Conservation (phyloP, 2,113 vertebrate species). For the Heterotilapia buettikoferi region DNA sequence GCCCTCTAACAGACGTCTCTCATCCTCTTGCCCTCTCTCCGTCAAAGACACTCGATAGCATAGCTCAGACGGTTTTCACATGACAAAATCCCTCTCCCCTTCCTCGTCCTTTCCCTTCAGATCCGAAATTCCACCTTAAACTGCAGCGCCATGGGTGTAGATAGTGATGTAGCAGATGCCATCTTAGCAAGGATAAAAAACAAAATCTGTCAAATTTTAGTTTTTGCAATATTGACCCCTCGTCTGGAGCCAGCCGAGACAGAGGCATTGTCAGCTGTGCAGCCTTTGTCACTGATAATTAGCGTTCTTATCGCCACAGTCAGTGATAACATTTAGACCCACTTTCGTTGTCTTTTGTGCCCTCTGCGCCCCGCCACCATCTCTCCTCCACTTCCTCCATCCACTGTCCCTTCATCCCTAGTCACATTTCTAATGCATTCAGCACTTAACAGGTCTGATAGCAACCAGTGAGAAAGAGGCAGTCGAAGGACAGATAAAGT, state of each 20-base stretch:
- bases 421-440: slow-evolving; percentile 59
- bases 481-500: slow-evolving; percentile 60
- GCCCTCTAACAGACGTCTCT: not conserved
- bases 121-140: not conserved
- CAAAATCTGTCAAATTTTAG: slow-evolving; percentile 10
- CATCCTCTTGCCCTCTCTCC: not conserved
- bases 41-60: not conserved
- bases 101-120: slow-evolving; percentile 1
- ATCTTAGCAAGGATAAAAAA: slow-evolving; percentile 6
- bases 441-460: slow-evolving; percentile 59
- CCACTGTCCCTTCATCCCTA: slow-evolving; percentile 20
- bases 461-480: slow-evolving; percentile 38
- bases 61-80: not conserved
- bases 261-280: not conserved
- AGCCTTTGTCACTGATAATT: slow-evolving; percentile 55
- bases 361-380: not conserved
- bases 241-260: not conserved
- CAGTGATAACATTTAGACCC: slow-evolving; percentile 53
- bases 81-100: not conserved
- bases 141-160: not conserved
- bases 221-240: slow-evolving; percentile 25
- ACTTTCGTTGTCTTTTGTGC: slow-evolving; percentile 15
- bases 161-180: not conserved
- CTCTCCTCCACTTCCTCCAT: slow-evolving; percentile 9
- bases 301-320: slow-evolving; percentile 29